phyloP scores from a whole-genome alignment of 2,888 invertebrate species.

The Cataglyphis albicans region DNA sequence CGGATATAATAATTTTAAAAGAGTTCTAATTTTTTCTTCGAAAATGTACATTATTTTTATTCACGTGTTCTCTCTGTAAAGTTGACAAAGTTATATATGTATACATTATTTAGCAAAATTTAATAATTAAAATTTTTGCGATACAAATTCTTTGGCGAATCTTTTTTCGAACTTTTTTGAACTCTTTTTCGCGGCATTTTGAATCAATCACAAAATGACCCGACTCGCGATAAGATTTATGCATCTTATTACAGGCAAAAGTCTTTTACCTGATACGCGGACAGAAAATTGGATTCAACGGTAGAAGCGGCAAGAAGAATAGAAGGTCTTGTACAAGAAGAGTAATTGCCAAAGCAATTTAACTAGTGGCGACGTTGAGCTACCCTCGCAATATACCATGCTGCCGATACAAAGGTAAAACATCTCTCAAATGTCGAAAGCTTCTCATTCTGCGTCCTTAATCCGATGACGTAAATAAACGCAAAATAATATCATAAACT shows the following conservation, averaged over 20 bases:
- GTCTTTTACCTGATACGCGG: conserved; percentile 28
- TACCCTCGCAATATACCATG: conserved; percentile 35
- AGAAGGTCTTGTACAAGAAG: conserved; percentile 40
- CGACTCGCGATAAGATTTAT: conserved; percentile 6
- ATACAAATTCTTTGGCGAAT: neutral
- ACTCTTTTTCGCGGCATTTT: neutral
- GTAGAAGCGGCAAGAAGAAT: conserved; percentile 18
- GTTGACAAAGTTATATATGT: too few species aligned
- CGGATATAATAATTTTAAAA: neutral
- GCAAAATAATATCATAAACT: neutral
- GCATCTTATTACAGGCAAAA: conserved; percentile 32
- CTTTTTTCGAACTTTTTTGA: too few species aligned
- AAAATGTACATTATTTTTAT: neutral
- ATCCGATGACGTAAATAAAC: neutral
- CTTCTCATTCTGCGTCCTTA: conserved; percentile 23
- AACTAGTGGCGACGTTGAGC: conserved; percentile 41
- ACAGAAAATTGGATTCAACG: conserved; percentile 35
- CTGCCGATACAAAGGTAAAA: conserved; percentile 40
- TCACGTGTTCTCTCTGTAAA: neutral
- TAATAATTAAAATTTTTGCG: neutral
- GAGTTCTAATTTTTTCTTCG: neutral
- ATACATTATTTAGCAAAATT: neutral
- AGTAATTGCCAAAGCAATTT: conserved; percentile 51
- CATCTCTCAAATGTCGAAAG: conserved; percentile 19
- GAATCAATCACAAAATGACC: neutral